Base-by-base conservation (phyloP, 2,113 vertebrate genomes). In the Oreochromis tanganicae region DNA sequence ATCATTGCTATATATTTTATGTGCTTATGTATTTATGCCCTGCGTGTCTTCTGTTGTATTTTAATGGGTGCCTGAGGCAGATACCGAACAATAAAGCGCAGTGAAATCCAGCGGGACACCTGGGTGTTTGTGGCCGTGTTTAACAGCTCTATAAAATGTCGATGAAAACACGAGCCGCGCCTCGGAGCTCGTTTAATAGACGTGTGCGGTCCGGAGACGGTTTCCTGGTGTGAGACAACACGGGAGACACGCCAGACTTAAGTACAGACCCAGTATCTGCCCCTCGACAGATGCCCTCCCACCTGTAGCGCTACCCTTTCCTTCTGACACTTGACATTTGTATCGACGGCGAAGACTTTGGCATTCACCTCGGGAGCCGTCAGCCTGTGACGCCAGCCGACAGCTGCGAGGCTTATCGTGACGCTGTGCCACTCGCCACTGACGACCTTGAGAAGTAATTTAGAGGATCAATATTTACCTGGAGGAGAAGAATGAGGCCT, bases 371-470 rank as follows among this genome's bases (percentile, higher is more conserved):
- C 16, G 1, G 66, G 38, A 81, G 36, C 27, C 9, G 5, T 81
- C 85, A 81, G 80, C 68, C 50, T 0, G 12, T 41, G 55, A 80
- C 61, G 24, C 79, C 43, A 4, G 56, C 66, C 6, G 7, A 21
- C 57, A 38, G 80, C 24, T 55, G 7, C 0, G 19, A 21, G 59
- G 80, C 80, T 90, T 82, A 82, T 85, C 38, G 17, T 36, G 57
- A 73, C 83, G 7, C 19, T 79, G 57, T 4, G 1, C 83, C 24
- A 10, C 71, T 81, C 24, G 24, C 59, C 57, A 59, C 36, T 2
- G 24, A 57, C 19, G 71, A 93, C 95, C 94, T 94, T 94, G 93
- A 91, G 84, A 96, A 93, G 91, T 91, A 93, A 94, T 95, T 96
- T 92, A 83, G 71, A 57, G 61, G 95, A 95, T 96, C 90, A 59